Evolutionary conservation across 1,140 invertebrate genomes (phyloP).

Genomic region (Plutomurus gul): DNA sequence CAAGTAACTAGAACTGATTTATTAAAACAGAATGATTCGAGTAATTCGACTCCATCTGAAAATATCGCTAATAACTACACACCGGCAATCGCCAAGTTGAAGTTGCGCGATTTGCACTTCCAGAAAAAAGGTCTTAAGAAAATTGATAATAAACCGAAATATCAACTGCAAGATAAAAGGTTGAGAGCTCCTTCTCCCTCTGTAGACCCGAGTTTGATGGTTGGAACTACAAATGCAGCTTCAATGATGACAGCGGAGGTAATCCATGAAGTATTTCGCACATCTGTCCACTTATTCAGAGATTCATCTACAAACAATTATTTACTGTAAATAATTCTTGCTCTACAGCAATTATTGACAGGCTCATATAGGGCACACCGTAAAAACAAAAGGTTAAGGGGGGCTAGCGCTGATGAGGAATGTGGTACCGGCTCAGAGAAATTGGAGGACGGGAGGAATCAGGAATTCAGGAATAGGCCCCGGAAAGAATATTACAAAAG

Average conservation of each 20-base stretch:
- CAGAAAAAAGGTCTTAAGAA: conserved; percentile 26
- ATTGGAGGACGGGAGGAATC: neutral
- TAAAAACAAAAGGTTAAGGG: neutral
- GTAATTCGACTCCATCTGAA: conserved; percentile 67
- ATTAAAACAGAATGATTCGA: conserved; percentile 58
- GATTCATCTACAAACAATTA: too few species aligned
- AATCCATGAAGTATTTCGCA: too few species aligned
- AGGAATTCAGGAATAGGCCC: too few species aligned
- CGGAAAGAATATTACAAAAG: too few species aligned
- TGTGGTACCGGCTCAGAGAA: neutral
- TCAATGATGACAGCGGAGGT: conserved; percentile 54
- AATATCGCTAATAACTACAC: conserved; percentile 67
- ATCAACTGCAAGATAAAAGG: neutral
- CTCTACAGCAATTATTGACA: conserved; percentile 10
- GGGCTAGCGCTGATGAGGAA: neutral
- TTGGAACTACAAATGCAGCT: conserved; percentile 52
- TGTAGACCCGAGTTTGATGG: neutral
- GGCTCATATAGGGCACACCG: neutral
- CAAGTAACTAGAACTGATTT: neutral
- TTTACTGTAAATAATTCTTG: neutral
- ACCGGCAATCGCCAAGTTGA: conserved; percentile 62
- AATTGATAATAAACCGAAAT: neutral
- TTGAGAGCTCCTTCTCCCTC: conserved; percentile 52
- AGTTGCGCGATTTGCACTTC: conserved; percentile 60
- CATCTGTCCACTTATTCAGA: too few species aligned